Base-by-base conservation (phyloP, 2,888 invertebrate genomes). In the Brenthis hecate region DNA sequence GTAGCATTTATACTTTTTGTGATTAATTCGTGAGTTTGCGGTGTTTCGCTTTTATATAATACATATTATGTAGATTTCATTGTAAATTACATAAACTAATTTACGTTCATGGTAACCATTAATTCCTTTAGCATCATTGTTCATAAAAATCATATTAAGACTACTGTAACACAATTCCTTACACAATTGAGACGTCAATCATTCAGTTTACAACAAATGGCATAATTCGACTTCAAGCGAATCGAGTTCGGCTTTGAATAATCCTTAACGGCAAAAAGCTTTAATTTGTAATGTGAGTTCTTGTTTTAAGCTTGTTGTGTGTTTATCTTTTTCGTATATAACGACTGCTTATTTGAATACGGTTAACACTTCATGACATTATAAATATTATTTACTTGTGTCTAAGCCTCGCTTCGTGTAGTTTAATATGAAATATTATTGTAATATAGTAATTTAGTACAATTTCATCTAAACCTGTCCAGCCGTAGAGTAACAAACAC, bases 181-280 rank as follows among this genome's bases (percentile, higher is more conserved):
- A 47, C 23, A 66, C 19, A 58, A 55, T 54, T 66, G 60, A 47
- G 60, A 54, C 56, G 60, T 66, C 54, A 66, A 66, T 66, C 58
- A 58, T 54, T 66, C 53, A 66, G 60, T 60, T 60, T 55, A 62
- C 56, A 53, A 62, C 36, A 70, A 66, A 66, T 62, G 56, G 55
- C 56, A 66, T 63, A 62, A 66, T 70, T 70, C 57, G 62, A 62
- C 62, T 62, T 61, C 13, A 32, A 66, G 48, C 53, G 66, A 47
- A 56, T 57, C 63, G 66, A 57, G 66, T 66, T 70, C 63, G 48
- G 63, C 62, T 70, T 66, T 53, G 63, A 62, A 70, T 66, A 61
- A 61, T 62, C 66, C 56, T 66, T 69, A 69, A 63, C 69, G 66
- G 54, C 61, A 61, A 28, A 60, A 70, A 57, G 69, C 66, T 66